These are phyloP conservation scores for Mesorhabditis spiculigera DNA, from an alignment of 2,888 invertebrate genomes.

Conservation along the genomic window DNA sequence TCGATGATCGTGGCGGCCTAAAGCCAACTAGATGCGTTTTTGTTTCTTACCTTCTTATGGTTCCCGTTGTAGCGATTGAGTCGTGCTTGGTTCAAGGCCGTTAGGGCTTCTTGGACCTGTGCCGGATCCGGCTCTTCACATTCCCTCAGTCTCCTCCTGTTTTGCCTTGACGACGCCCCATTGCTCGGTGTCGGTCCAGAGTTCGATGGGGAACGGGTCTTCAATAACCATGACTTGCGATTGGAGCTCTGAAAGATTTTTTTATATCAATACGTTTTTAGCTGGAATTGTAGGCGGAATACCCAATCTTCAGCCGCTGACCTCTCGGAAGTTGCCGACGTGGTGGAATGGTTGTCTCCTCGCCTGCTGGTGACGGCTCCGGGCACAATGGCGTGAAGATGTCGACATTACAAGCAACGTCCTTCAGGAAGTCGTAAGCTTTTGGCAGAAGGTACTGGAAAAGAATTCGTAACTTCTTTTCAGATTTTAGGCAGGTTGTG, in stretches of 20 bases:
- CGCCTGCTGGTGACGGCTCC: too few species aligned
- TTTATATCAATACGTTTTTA: not conserved
- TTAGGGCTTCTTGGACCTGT: slow-evolving; percentile 40
- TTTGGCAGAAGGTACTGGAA: not conserved
- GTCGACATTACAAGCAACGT: slow-evolving; percentile 3
- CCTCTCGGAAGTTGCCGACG: too few species aligned
- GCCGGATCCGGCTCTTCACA: not conserved
- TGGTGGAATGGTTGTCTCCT: too few species aligned
- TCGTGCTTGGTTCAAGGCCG: slow-evolving; percentile 46
- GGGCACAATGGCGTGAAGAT: slow-evolving; percentile 2
- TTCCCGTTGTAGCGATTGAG: slow-evolving; percentile 42
- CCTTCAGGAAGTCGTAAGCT: not conserved
- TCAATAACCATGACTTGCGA: slow-evolving; percentile 10
- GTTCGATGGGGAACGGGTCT: slow-evolving; percentile 13
- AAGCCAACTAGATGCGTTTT: not conserved
- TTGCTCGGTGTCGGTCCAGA: slow-evolving; percentile 9
- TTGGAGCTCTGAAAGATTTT: not conserved
- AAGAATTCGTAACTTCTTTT: not conserved
- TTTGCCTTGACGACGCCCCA: slow-evolving; percentile 3
- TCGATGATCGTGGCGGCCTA: slow-evolving; percentile 62
- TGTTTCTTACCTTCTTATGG: slow-evolving; percentile 18
- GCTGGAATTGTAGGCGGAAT: too few species aligned
- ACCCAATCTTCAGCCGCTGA: too few species aligned
- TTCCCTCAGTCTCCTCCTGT: slow-evolving; percentile 6
- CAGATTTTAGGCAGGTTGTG: not conserved